Base-by-base conservation (phyloP, 2,797 vertebrate species). In the Pangasius sanitwongsei region DNA sequence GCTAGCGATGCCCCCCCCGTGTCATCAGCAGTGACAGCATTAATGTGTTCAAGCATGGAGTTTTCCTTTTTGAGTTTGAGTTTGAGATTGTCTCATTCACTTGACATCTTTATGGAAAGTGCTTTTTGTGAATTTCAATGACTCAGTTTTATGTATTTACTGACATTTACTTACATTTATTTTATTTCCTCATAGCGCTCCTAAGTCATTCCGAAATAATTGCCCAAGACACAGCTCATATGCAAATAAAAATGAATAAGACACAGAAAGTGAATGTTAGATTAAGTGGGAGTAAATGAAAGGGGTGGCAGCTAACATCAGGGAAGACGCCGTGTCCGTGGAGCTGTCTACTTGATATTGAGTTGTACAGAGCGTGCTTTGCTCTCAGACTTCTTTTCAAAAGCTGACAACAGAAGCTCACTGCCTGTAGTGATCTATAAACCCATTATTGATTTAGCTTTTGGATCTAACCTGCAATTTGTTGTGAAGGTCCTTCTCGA, bases 141-240 rank as follows among this genome's bases (percentile, higher is more conserved):
- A 7, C 59, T 28, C 61, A 28, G 8, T 67, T 31, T n/a, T 15
- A 48, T 48, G 44, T 48, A 48, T 48, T 48, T 48, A 48, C 44
- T 48, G 44, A 48, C 44, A 48, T 48, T 48, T 48, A 8, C 44
- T 48, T 48, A 7, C 44, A 44, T 44, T 23, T 63, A 31, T 69
- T 69, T 6, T 3, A 18, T 69, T 34, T 16, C 31, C 31, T 69
- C 6, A 11, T 63, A 69, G 15, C 31, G 0, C 37, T 41, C 9
- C 20, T 44, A 25, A 41, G 12, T 74, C 8, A 44, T 74, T 77
- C 25, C 44, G n/a, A 6, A 44, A 87, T 84, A 92, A 88, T 91
- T 91, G 88, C 37, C 86, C 86, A 74, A 86, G 83, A 87, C 90
- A 80, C 87, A 87, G 85, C 86, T 18, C 75, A 83, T 48, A 89